phyloP scores from a whole-genome alignment of 2,888 invertebrate species.

The Exocentrus adspersus region DNA sequence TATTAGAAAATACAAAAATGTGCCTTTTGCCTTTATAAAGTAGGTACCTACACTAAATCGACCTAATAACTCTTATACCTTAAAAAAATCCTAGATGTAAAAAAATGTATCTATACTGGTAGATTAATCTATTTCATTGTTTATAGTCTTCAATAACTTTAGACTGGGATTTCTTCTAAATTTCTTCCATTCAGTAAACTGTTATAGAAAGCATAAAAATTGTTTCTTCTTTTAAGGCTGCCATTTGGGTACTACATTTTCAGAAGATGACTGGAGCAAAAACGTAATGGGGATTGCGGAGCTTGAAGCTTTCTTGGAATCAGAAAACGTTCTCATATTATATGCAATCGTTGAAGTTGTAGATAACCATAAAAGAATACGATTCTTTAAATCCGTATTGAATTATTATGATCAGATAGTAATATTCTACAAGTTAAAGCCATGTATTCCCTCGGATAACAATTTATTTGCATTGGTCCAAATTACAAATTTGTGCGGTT shows the following conservation, averaged over 20 bases:
- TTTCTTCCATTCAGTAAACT: no score
- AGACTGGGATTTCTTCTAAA: no score
- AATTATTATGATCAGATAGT: slow-evolving; percentile 52
- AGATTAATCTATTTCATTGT: no score
- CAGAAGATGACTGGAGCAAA: slow-evolving; percentile 52
- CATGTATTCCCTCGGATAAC: slow-evolving; percentile 68
- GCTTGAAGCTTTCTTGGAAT: slow-evolving; percentile 65
- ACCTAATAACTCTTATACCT: no score
- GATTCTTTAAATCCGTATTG: slow-evolving; percentile 50
- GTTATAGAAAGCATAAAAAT: no score
- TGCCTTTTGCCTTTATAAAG: no score
- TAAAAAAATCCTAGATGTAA: no score
- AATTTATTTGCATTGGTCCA: slow-evolving; percentile 69
- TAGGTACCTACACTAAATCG: no score
- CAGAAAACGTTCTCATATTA: slow-evolving; percentile 63
- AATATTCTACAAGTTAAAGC: slow-evolving; percentile 72
- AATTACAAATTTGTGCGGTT: slow-evolving; percentile 70
- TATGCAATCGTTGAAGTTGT: slow-evolving; percentile 62
- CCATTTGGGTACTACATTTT: slow-evolving; percentile 52
- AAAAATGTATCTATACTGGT: no score
- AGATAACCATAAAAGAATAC: slow-evolving; percentile 54
- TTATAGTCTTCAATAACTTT: no score
- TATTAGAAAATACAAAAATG: no score
- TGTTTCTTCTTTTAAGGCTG: slow-evolving; percentile 42
- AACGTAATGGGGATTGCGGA: slow-evolving; percentile 57